Percentiles rank a stretch among this genome's conserved stretches.
Conservation (phyloP, 2,888 invertebrate species). For the Theristus sp. region DNA sequence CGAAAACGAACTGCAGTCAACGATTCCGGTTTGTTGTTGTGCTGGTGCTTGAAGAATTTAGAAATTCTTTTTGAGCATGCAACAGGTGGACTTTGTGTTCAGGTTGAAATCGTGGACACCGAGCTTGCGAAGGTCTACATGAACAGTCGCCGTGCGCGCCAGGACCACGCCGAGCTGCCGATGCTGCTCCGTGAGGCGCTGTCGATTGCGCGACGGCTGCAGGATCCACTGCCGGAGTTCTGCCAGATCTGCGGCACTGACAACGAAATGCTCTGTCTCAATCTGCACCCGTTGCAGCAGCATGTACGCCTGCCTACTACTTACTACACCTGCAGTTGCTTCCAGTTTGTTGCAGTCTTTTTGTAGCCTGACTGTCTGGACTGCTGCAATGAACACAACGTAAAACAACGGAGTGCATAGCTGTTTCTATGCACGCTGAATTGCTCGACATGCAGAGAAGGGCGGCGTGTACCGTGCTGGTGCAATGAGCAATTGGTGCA, state of each 20-base stretch:
- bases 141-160: conserved; percentile 46
- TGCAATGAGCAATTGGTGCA: too few species aligned
- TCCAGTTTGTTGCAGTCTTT: too few species aligned
- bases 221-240: conserved; percentile 88
- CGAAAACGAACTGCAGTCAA: conserved; percentile 61
- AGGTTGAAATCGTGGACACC: conserved; percentile 75
- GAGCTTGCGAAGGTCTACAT: conserved; percentile 77
- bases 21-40: conserved; percentile 40
- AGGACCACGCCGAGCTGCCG: conserved; percentile 53
- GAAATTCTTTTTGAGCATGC: neutral
- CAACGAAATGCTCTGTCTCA: conserved; percentile 81
- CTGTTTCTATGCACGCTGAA: neutral
- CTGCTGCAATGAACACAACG: too few species aligned
- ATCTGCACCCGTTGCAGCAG: conserved; percentile 61
- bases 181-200: conserved; percentile 71
- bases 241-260: conserved; percentile 85
- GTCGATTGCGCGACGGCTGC: conserved; percentile 69
- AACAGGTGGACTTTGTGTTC: neutral
- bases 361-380: too few species aligned
- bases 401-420: too few species aligned
- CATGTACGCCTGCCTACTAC: neutral
- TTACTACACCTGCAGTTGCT: too few species aligned
- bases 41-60: neutral
- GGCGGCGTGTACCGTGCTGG: too few species aligned
- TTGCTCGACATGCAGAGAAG: neutral